Percentiles rank a stretch among this genome's conserved stretches.
Evolutionary conservation across 2,113 vertebrate genomes (phyloP).

Genomic region (Ochotona princeps): DNA sequence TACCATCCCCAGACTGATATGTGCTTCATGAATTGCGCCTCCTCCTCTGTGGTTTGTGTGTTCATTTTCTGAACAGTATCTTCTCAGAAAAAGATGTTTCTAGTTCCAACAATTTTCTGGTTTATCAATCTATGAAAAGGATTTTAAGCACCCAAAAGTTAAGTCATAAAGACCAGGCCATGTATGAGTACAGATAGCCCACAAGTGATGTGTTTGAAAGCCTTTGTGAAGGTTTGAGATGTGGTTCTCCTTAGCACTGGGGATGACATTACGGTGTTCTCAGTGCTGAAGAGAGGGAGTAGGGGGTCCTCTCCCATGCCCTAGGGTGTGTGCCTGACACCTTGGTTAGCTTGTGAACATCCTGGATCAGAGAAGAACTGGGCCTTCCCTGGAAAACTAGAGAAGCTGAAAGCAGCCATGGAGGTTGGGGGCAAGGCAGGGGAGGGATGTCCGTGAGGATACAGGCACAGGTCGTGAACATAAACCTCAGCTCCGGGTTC

Average conservation of each 20-base stretch:
- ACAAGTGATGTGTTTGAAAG: background rate
- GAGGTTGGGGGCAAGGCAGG: background rate
- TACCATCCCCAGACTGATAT: background rate
- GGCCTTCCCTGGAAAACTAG: background rate
- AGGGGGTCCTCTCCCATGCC: background rate
- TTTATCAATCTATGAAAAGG: slow-evolving; percentile 36
- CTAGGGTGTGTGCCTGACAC: background rate
- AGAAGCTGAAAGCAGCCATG: background rate
- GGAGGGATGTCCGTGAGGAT: background rate
- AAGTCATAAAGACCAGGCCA: background rate
- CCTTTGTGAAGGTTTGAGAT: background rate
- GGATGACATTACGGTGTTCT: background rate
- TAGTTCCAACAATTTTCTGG: slow-evolving; percentile 20
- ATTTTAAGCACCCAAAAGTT: background rate
- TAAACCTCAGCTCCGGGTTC: too few relatives aligned
- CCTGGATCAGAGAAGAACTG: background rate
- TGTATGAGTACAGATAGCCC: background rate
- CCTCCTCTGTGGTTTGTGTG: background rate
- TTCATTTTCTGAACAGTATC: background rate
- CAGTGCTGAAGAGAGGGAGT: background rate
- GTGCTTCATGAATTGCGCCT: background rate
- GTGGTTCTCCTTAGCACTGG: background rate
- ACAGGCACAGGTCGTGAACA: background rate
- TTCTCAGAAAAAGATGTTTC: background rate
- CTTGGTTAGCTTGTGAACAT: background rate